These are phyloP conservation scores for Himalopsyche anomala DNA, from an alignment of 2,888 invertebrate species.

Conservation along the genomic window DNA sequence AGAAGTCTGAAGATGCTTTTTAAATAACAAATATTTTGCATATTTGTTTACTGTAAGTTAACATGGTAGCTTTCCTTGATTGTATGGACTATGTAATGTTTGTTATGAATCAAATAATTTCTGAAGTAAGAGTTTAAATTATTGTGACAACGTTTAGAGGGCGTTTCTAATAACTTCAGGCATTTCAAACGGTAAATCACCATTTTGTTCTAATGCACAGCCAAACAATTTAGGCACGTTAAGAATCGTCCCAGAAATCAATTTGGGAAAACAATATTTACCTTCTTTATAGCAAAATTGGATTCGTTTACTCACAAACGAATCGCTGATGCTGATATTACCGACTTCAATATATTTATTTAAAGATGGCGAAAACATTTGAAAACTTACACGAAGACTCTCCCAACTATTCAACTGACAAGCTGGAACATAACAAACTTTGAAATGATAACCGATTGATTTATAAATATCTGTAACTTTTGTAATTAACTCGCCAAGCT, in stretches of 20 bases:
- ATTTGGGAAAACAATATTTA: slow-evolving; percentile 79
- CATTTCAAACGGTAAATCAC: slow-evolving; percentile 70
- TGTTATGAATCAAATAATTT: too few relatives aligned
- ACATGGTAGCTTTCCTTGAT: too few relatives aligned
- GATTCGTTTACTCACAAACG: slow-evolving; percentile 87
- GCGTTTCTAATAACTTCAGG: slow-evolving; percentile 69
- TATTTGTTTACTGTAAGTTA: too few relatives aligned
- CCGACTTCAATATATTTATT: slow-evolving; percentile 84
- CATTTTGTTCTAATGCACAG: slow-evolving; percentile 83
- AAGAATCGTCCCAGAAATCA: slow-evolving; percentile 84
- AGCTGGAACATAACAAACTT: slow-evolving; percentile 80
- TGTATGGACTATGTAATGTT: too few relatives aligned
- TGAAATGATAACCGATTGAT: slow-evolving; percentile 82
- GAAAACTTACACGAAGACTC: slow-evolving; percentile 81
- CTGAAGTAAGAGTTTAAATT: too few relatives aligned
- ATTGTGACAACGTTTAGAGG: not conserved
- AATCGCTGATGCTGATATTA: slow-evolving; percentile 82
- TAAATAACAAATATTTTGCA: too few relatives aligned
- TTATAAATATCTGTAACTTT: slow-evolving; percentile 79
- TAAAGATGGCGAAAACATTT: slow-evolving; percentile 84
- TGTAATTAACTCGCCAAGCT: slow-evolving; percentile 78
- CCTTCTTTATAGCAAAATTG: slow-evolving; percentile 81
- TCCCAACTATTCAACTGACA: slow-evolving; percentile 80
- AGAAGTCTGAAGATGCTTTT: too few relatives aligned
- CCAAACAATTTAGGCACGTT: slow-evolving; percentile 86